Percentiles rank a stretch among this genome's conserved stretches.
Conservation (phyloP, 2,888 invertebrate genomes). For the Platycheirus rosarum region DNA sequence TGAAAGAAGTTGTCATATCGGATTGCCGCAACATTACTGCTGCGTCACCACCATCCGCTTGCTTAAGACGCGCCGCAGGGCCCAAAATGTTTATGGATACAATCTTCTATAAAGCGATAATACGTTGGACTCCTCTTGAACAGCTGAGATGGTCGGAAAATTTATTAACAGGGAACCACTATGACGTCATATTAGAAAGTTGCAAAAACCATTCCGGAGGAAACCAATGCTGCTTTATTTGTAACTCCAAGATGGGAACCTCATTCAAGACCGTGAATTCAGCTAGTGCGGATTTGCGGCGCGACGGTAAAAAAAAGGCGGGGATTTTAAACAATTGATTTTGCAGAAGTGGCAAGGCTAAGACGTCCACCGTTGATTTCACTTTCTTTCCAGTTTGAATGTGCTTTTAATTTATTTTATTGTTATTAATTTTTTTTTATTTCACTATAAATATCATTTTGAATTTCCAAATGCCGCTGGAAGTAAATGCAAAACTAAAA, state of each 20-base stretch:
- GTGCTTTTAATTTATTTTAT: constrained; percentile 58
- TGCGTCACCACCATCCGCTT: neutral
- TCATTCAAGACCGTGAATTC: too few species aligned
- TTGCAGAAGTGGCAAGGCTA: constrained; percentile 32
- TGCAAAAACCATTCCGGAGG: neutral
- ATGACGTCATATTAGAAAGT: constrained; percentile 63
- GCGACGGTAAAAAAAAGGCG: neutral
- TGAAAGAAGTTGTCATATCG: constrained; percentile 8
- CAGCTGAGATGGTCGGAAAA: constrained; percentile 29
- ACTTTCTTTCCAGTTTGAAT: constrained; percentile 66
- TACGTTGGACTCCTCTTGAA: constrained; percentile 3
- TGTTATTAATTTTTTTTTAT: constrained; percentile 44
- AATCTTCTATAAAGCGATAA: neutral
- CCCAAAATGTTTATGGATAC: neutral
- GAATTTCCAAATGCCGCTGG: constrained; percentile 7
- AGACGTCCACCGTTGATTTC: constrained; percentile 31
- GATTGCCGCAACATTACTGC: neutral
- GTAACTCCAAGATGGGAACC: too few species aligned
- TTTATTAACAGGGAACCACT: neutral
- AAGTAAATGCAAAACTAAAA: constrained; percentile 9
- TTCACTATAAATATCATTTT: constrained; percentile 3
- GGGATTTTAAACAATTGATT: constrained; percentile 48
- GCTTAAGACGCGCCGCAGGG: neutral
- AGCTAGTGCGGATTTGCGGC: neutral
- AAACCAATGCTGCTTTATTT: too few species aligned